These are phyloP conservation scores for Tetranychus piercei DNA, from an alignment of 2,888 invertebrate species.

Conservation along the genomic window DNA sequence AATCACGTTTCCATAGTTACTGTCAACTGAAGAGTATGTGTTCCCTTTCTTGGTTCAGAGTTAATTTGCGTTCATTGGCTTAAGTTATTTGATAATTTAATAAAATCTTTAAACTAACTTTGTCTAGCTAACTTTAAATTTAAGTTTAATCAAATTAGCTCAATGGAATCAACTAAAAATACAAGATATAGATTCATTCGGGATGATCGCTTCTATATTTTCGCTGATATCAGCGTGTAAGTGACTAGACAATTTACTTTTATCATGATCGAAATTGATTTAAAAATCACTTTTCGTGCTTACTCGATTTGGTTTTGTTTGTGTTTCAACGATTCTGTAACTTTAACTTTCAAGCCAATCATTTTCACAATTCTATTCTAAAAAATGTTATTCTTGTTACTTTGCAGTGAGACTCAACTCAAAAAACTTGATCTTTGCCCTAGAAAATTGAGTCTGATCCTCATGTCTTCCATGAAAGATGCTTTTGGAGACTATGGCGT, in stretches of 20 bases:
- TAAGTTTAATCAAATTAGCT: no score
- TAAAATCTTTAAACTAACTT: no score
- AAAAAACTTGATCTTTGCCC: background rate
- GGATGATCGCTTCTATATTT: background rate
- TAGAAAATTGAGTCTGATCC: background rate
- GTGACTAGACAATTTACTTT: background rate
- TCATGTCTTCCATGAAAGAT: background rate
- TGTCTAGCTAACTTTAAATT: no score
- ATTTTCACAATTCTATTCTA: background rate
- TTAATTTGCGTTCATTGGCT: no score
- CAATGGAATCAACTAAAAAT: background rate
- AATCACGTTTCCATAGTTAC: no score
- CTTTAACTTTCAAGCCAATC: background rate
- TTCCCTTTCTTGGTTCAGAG: no score
- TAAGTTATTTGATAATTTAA: no score
- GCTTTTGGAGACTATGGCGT: conserved; percentile 5
- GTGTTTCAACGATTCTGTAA: background rate
- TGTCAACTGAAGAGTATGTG: no score
- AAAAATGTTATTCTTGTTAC: background rate
- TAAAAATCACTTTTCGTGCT: background rate
- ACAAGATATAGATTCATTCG: background rate
- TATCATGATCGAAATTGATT: background rate
- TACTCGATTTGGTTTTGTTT: background rate
- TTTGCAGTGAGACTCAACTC: background rate
- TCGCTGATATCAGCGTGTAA: conserved; percentile 6